phyloP scores from a whole-genome alignment of 53 echinoderm and acorn worm species.

The Echinarachnius parma region DNA sequence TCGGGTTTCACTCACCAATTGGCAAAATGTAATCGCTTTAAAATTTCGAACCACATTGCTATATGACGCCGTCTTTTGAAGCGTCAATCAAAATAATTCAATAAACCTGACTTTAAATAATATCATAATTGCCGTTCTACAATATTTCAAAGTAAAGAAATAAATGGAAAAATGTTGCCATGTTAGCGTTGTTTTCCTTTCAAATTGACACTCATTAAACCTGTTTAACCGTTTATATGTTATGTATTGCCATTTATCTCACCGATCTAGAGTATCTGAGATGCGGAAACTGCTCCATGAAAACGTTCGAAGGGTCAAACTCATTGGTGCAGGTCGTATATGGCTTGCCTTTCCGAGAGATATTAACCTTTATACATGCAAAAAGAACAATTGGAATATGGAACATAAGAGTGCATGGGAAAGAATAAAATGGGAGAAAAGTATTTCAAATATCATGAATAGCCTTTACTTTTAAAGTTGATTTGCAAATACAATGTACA shows the following conservation, averaged over 20 bases:
- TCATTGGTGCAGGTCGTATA: constrained; percentile 32
- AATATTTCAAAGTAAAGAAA: background rate
- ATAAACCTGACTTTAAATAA: background rate
- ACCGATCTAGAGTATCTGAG: constrained; percentile 42
- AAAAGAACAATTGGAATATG: background rate
- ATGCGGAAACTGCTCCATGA: constrained; percentile 30
- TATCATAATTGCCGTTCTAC: background rate
- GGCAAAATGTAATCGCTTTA: too few species aligned
- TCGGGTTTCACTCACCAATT: too few species aligned
- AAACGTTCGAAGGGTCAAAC: constrained; percentile 26
- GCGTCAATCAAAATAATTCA: background rate
- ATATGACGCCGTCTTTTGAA: too few species aligned
- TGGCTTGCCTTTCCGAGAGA: constrained; percentile 25
- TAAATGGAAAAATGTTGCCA: too few species aligned
- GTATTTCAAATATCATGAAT: too few species aligned
- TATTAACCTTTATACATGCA: constrained; percentile 6
- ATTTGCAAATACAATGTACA: too few species aligned
- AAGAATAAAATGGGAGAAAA: too few species aligned
- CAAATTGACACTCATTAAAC: background rate
- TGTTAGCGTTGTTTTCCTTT: background rate
- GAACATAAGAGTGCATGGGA: too few species aligned
- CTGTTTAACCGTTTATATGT: background rate
- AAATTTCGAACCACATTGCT: too few species aligned
- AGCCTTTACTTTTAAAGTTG: too few species aligned
- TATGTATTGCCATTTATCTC: constrained; percentile 10